These are phyloP conservation scores for Synergus gifuensis DNA, from an alignment of 2,888 invertebrate genomes.

Conservation along the genomic window DNA sequence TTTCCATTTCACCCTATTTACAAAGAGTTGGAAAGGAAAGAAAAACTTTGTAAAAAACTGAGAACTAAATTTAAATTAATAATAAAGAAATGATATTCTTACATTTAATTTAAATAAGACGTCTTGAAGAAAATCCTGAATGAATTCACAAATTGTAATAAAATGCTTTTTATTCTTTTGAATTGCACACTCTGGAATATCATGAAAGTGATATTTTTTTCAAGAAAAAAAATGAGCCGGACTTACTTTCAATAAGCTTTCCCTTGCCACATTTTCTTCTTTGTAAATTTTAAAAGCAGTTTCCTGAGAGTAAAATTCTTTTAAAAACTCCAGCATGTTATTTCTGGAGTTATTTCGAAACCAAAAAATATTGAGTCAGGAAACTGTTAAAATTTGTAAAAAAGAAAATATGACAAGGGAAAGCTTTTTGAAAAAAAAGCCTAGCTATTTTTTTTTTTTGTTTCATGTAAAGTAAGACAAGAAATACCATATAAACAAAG, in stretches of 20 bases:
- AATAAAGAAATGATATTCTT: too few relatives aligned
- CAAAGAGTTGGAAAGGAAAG: background rate
- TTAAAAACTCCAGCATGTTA: background rate
- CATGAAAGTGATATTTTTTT: background rate
- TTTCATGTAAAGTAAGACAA: too few relatives aligned
- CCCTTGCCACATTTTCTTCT: background rate
- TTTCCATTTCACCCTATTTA: background rate
- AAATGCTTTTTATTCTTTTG: background rate
- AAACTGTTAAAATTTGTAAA: slow-evolving; percentile 22
- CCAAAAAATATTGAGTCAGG: background rate
- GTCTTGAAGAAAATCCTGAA: too few relatives aligned
- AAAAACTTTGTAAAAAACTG: too few relatives aligned
- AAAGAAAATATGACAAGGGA: background rate
- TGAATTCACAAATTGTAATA: too few relatives aligned
- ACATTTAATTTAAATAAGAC: too few relatives aligned
- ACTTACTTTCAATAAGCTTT: slow-evolving; percentile 14
- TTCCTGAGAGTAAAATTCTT: background rate
- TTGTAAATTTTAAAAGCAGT: slow-evolving; percentile 24
- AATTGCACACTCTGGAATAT: slow-evolving; percentile 7
- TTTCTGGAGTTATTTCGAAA: background rate
- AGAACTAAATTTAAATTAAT: too few relatives aligned
- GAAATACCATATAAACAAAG: background rate
- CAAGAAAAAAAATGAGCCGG: slow-evolving; percentile 12
- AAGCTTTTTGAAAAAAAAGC: slow-evolving; percentile 8
- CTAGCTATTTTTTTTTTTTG: slow-evolving; percentile 10